These are phyloP conservation scores for Cordilura impudica DNA, from an alignment of 2,888 invertebrate species.

Conservation along the genomic window DNA sequence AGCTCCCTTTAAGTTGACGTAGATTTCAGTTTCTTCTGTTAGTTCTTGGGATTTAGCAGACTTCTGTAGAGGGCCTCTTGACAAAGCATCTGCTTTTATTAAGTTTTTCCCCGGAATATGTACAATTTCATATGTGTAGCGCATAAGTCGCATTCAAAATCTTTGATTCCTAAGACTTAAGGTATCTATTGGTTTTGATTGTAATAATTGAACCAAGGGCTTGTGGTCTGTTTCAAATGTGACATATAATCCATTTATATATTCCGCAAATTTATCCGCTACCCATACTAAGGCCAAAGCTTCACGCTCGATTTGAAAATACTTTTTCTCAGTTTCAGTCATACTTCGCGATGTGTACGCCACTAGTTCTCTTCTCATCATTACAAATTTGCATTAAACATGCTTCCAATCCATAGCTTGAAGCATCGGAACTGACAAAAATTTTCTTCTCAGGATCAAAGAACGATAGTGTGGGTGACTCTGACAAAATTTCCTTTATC, in stretches of 20 bases:
- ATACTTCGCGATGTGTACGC: constrained; percentile 26
- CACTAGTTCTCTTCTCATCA: constrained; percentile 1
- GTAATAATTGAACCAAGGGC: constrained; percentile 24
- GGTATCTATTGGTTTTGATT: constrained; percentile 19
- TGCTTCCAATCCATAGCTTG: constrained; percentile 23
- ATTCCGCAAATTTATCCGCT: constrained; percentile 31
- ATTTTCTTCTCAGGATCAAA: constrained; percentile 23
- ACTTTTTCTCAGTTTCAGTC: no score
- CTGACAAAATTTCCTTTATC: no score
- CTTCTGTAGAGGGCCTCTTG: no score
- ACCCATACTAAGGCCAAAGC: no score
- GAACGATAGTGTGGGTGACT: no score
- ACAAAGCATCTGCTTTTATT: constrained; percentile 23
- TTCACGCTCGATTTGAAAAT: no score
- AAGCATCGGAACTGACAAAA: constrained; percentile 19
- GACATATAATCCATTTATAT: constrained; percentile 11
- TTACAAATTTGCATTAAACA: constrained; percentile 17
- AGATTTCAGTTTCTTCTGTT: no score
- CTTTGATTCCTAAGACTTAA: constrained; percentile 4
- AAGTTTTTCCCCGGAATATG: constrained; percentile 27
- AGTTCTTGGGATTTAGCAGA: no score
- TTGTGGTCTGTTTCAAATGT: constrained; percentile 29
- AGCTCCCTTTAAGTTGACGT: no score
- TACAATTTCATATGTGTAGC: constrained; percentile 17
- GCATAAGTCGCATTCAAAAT: constrained; percentile 35